Base-by-base conservation (phyloP, 2,888 invertebrate species). In the Epirrhoe tristata region DNA sequence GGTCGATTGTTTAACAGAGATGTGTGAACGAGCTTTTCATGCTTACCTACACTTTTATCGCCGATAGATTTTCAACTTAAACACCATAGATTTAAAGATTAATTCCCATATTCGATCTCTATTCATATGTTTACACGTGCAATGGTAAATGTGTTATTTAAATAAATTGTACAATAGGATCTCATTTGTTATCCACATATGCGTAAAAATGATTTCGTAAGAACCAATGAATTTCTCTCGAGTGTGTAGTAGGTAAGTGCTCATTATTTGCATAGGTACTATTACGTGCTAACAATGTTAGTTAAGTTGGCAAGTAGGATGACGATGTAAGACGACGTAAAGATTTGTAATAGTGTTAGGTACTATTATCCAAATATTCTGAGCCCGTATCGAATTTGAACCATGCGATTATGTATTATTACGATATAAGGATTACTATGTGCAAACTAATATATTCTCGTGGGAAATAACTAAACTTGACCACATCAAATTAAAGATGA, bases 11-110 rank as follows among this genome's bases (percentile, higher is more conserved):
- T 71, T 72, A 65, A 63, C 65, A 52, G 56, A 58, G 57, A 60
- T 66, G 71, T 71, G 69, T 68, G 62, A 71, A 70, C 66, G 52
- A 66, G 71, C 66, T 71, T 71, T 74, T 71, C 58, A 60, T 58
- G 66, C 58, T 63, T 52, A 55, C 53, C 32, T 52, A 55, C 5
- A 14, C 17, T 43, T 34, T 52, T 46, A 36, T 7, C 31, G 8
- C 16, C 57, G 31, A 34, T 32, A 59, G 55, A 69, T 48, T 59
- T 53, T 63, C 48, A 52, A 50, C 59, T 57, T 56, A 63, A 66
- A 59, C 39, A 7, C 48, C 17, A n/a, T 63, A 3, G 31, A 17
- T 31, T 34, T 62, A 60, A 12, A 52, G 52, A 32, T 56, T 31
- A 46, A 57, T 43, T 53, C 50, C 6, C 36, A 17, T 24, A 16